Evolutionary conservation across 2,888 invertebrate species (phyloP).

Genomic region (Aleiodes leptofemur): DNA sequence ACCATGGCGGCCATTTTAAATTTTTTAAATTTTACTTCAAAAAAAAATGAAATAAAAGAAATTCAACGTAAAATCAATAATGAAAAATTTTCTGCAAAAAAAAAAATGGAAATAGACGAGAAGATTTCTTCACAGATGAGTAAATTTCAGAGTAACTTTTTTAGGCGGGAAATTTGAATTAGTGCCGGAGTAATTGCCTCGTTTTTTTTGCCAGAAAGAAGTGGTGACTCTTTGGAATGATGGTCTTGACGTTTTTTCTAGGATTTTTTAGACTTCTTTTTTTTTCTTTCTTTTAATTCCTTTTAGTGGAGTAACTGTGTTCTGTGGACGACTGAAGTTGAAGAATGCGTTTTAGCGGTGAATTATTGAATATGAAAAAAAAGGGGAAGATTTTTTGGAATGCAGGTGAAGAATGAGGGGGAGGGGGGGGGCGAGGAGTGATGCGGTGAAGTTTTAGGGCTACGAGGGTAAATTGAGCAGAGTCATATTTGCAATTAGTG

Average conservation of each 20-base stretch:
- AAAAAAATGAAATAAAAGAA: not conserved
- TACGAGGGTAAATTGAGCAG: slow-evolving; percentile 69
- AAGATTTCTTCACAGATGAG: no score
- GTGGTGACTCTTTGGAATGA: slow-evolving; percentile 4
- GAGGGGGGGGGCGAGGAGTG: slow-evolving; percentile 39
- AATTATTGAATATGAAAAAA: slow-evolving; percentile 5
- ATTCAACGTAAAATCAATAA: not conserved
- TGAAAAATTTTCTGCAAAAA: not conserved
- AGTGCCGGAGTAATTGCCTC: slow-evolving; percentile 9
- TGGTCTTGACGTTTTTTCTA: not conserved
- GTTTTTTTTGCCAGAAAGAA: not conserved
- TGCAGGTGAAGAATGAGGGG: slow-evolving; percentile 18
- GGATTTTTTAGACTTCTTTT: not conserved
- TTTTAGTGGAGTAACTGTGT: no score
- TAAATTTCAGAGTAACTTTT: not conserved
- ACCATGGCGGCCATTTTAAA: slow-evolving; percentile 34
- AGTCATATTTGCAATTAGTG: slow-evolving; percentile 73
- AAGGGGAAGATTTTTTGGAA: not conserved
- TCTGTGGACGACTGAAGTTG: no score
- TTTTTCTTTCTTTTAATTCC: no score
- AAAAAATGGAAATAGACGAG: no score
- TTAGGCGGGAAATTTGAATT: slow-evolving; percentile 31
- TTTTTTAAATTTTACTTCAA: not conserved
- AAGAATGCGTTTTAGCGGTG: no score
- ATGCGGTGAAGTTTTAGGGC: slow-evolving; percentile 2